These are phyloP conservation scores for Eurosta solidaginis DNA, from an alignment of 1,140 invertebrate species.

Conservation along the genomic window DNA sequence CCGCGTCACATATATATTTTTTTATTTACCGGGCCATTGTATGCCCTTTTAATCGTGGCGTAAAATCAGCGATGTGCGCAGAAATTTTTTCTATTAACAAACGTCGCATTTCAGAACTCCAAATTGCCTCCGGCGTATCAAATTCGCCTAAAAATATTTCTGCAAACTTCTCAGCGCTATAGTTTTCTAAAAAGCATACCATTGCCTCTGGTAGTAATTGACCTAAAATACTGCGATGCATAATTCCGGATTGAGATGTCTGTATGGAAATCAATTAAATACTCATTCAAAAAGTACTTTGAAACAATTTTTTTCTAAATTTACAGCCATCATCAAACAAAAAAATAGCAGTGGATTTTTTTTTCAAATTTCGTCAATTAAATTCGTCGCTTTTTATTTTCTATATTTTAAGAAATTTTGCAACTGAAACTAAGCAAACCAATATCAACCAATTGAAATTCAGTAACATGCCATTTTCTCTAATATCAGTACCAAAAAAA, in stretches of 20 bases:
- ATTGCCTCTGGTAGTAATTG: conserved; percentile 97
- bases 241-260: conserved; percentile 73
- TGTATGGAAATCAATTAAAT: conserved; percentile 48
- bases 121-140: conserved; percentile 98
- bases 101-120: conserved; percentile 89
- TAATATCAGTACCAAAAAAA: too few relatives aligned
- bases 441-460: too few relatives aligned
- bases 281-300: too few relatives aligned
- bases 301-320: too few relatives aligned
- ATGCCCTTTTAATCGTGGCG: conserved; percentile 89
- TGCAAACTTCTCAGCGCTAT: conserved; percentile 97
- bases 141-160: conserved; percentile 99
- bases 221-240: conserved; percentile 86
- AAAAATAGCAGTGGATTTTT: too few relatives aligned
- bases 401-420: too few relatives aligned
- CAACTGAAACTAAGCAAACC: too few relatives aligned
- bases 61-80: conserved; percentile 95
- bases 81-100: conserved; percentile 97
- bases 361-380: too few relatives aligned
- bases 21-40: conserved; percentile 74
- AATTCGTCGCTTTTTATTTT: too few relatives aligned
- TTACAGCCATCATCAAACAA: too few relatives aligned
- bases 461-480: too few relatives aligned
- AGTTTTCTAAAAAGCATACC: conserved; percentile 98
- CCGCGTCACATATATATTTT: neutral